Conservation (phyloP, 2,113 vertebrate genomes). For the Epinephelus fuscoguttatus region DNA sequence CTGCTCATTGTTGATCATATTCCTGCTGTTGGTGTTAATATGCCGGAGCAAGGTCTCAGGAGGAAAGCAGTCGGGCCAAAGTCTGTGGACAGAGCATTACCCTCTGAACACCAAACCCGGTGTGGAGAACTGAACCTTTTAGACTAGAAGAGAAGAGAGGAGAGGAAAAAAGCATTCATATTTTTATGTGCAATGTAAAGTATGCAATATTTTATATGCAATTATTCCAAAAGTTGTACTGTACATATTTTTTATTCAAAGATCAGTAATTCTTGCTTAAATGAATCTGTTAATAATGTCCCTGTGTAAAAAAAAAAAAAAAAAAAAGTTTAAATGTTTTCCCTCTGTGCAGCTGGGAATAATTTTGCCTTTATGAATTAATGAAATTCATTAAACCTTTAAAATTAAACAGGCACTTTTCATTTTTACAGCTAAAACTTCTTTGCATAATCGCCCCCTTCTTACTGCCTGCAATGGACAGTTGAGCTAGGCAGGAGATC, state of each 20-base stretch:
- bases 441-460: constrained; percentile 28
- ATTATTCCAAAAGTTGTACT: neutral
- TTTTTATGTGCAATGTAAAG: constrained; percentile 7
- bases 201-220: constrained; percentile 9
- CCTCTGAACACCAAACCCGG: constrained; percentile 39
- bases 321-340: constrained; percentile 5
- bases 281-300: constrained; percentile 5
- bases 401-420: constrained; percentile 36
- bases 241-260: constrained; percentile 19
- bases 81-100: constrained; percentile 76
- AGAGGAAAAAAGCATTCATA: neutral
- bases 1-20: constrained; percentile 46
- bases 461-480: constrained; percentile 17
- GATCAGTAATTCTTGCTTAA: neutral
- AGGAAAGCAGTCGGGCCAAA: constrained; percentile 31
- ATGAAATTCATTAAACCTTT: constrained; percentile 34
- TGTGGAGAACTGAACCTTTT: constrained; percentile 25
- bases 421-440: constrained; percentile 31
- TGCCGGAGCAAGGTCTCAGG: neutral
- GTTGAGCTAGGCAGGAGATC: constrained; percentile 22
- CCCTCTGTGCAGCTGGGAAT: constrained; percentile 4
- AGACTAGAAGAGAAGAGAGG: neutral
- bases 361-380: constrained; percentile 21
- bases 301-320: too few species aligned
- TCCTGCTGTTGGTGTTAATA: constrained; percentile 53